phyloP scores from a whole-genome alignment of 2,888 invertebrate species.

The Drosophila acutilabella region DNA sequence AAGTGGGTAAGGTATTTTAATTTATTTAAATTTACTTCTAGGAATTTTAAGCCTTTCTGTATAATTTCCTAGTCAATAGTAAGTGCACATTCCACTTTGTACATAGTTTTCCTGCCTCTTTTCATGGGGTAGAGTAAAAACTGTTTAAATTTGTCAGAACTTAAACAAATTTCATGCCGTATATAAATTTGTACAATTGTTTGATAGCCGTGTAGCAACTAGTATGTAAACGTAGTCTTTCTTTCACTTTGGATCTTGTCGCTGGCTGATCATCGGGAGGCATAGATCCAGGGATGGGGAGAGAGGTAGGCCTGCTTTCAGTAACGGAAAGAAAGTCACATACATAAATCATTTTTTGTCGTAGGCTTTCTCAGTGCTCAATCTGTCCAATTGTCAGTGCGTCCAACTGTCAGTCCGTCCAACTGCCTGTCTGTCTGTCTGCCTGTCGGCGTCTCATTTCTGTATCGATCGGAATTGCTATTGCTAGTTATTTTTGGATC shows the following conservation, averaged over 20 bases:
- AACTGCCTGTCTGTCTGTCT: conserved; percentile 5
- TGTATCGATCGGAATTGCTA: conserved; percentile 23
- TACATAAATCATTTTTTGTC: conserved; percentile 70
- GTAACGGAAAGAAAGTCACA: conserved; percentile 68
- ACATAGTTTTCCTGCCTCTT: no score
- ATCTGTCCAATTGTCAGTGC: conserved; percentile 18
- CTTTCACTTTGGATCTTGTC: not conserved
- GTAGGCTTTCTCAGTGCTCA: conserved; percentile 51
- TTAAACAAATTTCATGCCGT: not conserved
- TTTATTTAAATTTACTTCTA: no score
- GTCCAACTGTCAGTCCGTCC: conserved; percentile 10
- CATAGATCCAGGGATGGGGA: conserved; percentile 5
- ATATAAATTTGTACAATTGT: not conserved
- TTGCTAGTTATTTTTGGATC: conserved; percentile 66
- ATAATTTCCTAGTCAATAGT: no score
- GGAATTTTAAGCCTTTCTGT: no score
- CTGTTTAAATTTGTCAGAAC: no score
- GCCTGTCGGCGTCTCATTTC: conserved; percentile 21
- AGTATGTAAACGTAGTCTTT: not conserved
- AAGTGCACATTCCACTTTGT: no score
- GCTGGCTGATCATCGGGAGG: not conserved
- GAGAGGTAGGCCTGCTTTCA: conserved; percentile 30
- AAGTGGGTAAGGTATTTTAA: no score
- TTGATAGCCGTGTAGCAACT: not conserved
- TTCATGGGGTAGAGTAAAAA: no score